Percentiles rank a stretch among this genome's conserved stretches.
phyloP scores from a whole-genome alignment of 2,888 invertebrate species.

The Actias luna region DNA sequence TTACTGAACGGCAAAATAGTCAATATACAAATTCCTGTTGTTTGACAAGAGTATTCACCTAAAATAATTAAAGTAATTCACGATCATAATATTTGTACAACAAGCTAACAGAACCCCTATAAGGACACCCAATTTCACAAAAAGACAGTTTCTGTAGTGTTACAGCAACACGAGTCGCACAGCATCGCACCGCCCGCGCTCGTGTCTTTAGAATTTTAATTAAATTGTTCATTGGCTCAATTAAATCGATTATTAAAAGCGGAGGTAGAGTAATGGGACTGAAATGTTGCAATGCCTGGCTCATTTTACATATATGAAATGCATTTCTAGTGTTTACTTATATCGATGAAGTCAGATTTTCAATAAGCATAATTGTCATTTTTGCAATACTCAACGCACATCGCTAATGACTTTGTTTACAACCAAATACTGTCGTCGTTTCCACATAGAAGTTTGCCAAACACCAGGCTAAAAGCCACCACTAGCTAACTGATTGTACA shows the following conservation, averaged over 20 bases:
- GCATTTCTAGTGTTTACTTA: background rate
- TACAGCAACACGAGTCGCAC: constrained; percentile 40
- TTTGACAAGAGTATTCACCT: background rate
- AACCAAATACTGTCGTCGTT: background rate
- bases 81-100: background rate
- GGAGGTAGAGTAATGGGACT: constrained; percentile 31
- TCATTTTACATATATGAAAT: constrained; percentile 23
- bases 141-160: constrained; percentile 26
- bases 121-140: constrained; percentile 21
- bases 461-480: too few relatives aligned
- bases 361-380: background rate
- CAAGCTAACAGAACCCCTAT: background rate
- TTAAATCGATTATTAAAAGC: constrained; percentile 71
- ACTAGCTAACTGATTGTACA: background rate
- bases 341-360: background rate
- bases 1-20: too few relatives aligned
- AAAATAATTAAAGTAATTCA: too few relatives aligned
- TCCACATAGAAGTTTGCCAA: too few relatives aligned
- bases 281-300: constrained; percentile 39
- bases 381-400: background rate
- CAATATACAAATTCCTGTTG: too few relatives aligned
- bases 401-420: background rate
- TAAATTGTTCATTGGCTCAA: constrained; percentile 78
- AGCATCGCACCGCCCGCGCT: constrained; percentile 47
- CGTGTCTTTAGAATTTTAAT: constrained; percentile 76